These are phyloP conservation scores for Entomyzon cyanotis DNA, from an alignment of 2,113 vertebrate genomes.

Conservation along the genomic window DNA sequence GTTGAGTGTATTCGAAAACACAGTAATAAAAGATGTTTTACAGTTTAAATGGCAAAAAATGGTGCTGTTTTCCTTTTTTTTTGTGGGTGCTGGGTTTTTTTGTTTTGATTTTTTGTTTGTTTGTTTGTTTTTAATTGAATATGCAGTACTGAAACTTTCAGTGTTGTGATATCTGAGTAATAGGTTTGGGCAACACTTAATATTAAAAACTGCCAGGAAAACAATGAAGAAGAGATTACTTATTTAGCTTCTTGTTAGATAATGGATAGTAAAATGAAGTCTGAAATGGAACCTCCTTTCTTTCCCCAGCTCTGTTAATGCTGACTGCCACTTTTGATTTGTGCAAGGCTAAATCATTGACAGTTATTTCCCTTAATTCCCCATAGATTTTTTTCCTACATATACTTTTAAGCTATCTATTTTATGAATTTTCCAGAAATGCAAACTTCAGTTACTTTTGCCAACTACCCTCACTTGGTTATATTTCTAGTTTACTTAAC, in stretches of 20 bases:
- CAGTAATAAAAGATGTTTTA: not conserved
- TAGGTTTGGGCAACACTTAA: not conserved
- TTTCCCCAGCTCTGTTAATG: accelerated
- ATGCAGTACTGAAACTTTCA: not conserved
- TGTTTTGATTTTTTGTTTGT: not conserved
- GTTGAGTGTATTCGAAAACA: not conserved
- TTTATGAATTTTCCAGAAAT: not conserved
- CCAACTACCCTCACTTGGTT: not conserved
- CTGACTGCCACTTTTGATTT: not conserved
- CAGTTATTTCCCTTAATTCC: not conserved
- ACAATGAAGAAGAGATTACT: not conserved
- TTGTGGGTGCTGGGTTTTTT: not conserved
- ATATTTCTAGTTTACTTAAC: not conserved
- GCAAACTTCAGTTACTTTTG: not conserved
- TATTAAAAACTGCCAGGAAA: not conserved
- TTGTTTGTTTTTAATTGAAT: not conserved
- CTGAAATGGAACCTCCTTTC: not conserved
- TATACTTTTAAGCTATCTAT: not conserved
- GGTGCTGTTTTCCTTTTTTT: accelerated
- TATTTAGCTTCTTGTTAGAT: not conserved
- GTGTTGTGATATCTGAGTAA: not conserved
- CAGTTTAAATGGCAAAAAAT: not conserved
- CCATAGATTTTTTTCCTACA: not conserved
- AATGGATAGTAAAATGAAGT: not conserved
- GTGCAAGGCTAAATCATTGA: not conserved